Percentiles rank a stretch among this genome's conserved stretches.
Conservation (phyloP, 2,113 vertebrate species). For the Cynopterus brachyotis region DNA sequence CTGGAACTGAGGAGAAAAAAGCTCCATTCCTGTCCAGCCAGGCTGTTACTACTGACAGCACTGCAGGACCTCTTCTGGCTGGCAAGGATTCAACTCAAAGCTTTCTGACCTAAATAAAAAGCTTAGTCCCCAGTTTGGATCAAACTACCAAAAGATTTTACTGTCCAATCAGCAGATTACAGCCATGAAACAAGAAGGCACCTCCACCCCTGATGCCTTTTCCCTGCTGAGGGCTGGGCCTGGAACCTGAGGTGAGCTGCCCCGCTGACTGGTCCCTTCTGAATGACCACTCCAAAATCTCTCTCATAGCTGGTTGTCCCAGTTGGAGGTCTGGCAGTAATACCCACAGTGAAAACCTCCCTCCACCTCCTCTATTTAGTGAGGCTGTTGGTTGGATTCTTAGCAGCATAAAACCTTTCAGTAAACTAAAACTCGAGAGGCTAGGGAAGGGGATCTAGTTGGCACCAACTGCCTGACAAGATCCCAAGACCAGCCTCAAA, state of each 20-base stretch:
- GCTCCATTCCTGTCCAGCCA: background rate
- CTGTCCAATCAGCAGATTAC: background rate
- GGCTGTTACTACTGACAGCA: background rate
- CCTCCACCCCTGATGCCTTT: constrained; percentile 5
- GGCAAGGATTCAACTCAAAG: constrained; percentile 27
- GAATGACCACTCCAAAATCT: background rate
- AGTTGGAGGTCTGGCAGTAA: constrained; percentile 38
- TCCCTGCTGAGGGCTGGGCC: background rate
- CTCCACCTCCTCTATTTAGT: constrained; percentile 67
- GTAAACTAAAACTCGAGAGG: constrained; percentile 75
- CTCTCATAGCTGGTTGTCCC: constrained; percentile 13
- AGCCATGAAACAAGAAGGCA: background rate
- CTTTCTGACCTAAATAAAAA: constrained; percentile 46
- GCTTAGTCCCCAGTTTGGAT: constrained; percentile 3
- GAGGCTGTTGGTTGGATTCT: constrained; percentile 81
- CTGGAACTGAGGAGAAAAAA: constrained; percentile 65
- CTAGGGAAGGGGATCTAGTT: constrained; percentile 48
- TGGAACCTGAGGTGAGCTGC: background rate
- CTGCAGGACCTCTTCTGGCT: background rate
- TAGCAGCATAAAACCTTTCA: constrained; percentile 85
- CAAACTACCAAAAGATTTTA: constrained; percentile 36
- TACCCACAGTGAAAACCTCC: constrained; percentile 67
- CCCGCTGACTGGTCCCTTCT: constrained; percentile 23
- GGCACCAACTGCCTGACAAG: constrained; percentile 47
- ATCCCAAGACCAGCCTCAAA: constrained; percentile 72